A percentile compares a stretch with the other conserved stretches of the same genome.
phyloP scores from a whole-genome alignment of 2,797 vertebrate species.

The Hemibagrus guttatus region DNA sequence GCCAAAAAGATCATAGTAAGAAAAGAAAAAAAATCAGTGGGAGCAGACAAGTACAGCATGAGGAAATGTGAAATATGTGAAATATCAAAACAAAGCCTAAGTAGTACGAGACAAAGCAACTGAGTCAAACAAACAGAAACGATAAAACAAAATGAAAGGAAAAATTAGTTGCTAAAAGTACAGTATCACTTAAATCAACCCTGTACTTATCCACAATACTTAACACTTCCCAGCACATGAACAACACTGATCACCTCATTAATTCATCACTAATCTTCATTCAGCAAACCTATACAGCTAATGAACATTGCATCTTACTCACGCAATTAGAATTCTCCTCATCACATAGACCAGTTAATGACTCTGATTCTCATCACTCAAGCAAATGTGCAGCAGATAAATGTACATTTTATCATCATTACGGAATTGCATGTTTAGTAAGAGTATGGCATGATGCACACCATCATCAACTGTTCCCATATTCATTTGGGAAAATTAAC shows the following conservation, averaged over 20 bases:
- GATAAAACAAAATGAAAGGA: not conserved
- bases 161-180: no score
- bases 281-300: constrained; percentile 27
- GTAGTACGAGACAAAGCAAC: not conserved
- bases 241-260: constrained; percentile 31
- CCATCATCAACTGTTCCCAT: not conserved
- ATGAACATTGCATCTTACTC: constrained; percentile 5
- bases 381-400: constrained; percentile 16
- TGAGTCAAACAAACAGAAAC: not conserved
- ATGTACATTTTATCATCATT: not conserved
- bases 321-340: not conserved
- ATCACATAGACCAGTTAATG: not conserved
- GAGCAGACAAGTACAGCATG: not conserved
- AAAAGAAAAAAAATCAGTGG: constrained; percentile 15
- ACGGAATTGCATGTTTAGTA: not conserved
- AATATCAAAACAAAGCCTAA: not conserved
- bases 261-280: constrained; percentile 37
- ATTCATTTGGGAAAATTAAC: not conserved
- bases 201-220: not conserved
- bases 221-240: not conserved
- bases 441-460: not conserved
- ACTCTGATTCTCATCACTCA: not conserved
- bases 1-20: constrained; percentile 33
- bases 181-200: not conserved
- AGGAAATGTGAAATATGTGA: not conserved